Evolutionary conservation across 1,140 invertebrate species (phyloP), one percentile per base, ranked within the genome.

Genomic region (Pygmarrhopalites habei): DNA sequence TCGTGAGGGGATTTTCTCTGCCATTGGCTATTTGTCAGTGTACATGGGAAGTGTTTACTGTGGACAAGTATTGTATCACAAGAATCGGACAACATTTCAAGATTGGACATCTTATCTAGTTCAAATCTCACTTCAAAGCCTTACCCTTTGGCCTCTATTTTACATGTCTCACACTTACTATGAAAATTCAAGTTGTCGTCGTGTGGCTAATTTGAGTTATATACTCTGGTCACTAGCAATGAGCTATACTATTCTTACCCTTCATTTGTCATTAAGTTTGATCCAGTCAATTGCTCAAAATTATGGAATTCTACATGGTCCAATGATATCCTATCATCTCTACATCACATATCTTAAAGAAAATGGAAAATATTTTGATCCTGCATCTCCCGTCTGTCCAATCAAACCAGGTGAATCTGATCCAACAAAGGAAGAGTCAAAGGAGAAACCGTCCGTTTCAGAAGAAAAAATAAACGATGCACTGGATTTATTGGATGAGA

Each of bases 1-100:
- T 76, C 82, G 90, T 67, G 94, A 97, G 80, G 94, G 94, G 0
- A 78, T 97, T 41, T 81, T 85, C 32, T 94, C 93, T 0, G 78
- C 84, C 29, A 76, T 86, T 2, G 94, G 94, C 1, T 96, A 93
- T 75, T 74, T 93, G 15, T 82, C 84, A 2, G 74, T 97, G 1
- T 95, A 93, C 74, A 79, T 94, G 56, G 78, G 84, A 70, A 84
- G 85, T 47, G 81, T 87, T 32, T 80, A 83, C 67, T 72, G 89
- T 64, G 88, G 87, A 44, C 76, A 79, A 68, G 70, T 82, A n/a
- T 71, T 88, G 51, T 75, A 77, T 60, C 71, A 39, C 30, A 44
- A 65, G 57, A 65, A 65, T 26, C 73, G 73, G 43, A 56, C 58
- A 57, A 74, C 58, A 19, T 47, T 75, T n/a, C 25, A 73, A 69